phyloP scores from a whole-genome alignment of 1,140 invertebrate genomes.

The Calephelis virginiensis region DNA sequence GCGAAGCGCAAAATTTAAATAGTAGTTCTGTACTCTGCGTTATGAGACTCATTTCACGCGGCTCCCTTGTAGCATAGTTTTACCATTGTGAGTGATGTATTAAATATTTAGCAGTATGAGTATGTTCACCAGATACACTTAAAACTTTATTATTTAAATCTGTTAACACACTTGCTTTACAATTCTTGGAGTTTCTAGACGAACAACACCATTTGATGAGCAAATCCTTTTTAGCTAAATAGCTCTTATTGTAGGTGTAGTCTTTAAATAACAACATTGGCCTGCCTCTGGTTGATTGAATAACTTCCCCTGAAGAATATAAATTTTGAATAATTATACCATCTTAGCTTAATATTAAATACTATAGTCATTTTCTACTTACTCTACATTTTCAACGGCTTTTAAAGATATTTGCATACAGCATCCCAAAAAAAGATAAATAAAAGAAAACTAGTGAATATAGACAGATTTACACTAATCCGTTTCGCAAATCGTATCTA shows the following conservation, averaged over 20 bases:
- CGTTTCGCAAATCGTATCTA: too few species aligned
- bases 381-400: neutral
- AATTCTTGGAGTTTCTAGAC: slow-evolving; percentile 37
- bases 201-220: slow-evolving; percentile 44
- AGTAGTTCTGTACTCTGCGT: too few species aligned
- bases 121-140: slow-evolving; percentile 26
- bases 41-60: too few species aligned
- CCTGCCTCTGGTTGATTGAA: slow-evolving; percentile 30
- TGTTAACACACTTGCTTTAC: slow-evolving; percentile 37
- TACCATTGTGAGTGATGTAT: neutral
- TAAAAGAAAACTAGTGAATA: too few species aligned
- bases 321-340: neutral
- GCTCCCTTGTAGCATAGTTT: too few species aligned
- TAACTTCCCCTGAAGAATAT: slow-evolving; percentile 15
- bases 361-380: neutral
- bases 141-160: slow-evolving; percentile 29
- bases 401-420: neutral
- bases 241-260: slow-evolving; percentile 32
- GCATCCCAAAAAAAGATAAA: too few species aligned
- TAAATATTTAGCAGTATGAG: slow-evolving; percentile 23
- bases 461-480: too few species aligned
- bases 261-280: slow-evolving; percentile 34
- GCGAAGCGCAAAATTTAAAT: too few species aligned
- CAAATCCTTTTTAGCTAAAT: slow-evolving; percentile 32
- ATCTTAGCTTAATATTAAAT: neutral